Percentiles rank a stretch among this genome's conserved stretches.
Evolutionary conservation across 2,113 vertebrate species (phyloP).

Genomic region (Megalops atlanticus): DNA sequence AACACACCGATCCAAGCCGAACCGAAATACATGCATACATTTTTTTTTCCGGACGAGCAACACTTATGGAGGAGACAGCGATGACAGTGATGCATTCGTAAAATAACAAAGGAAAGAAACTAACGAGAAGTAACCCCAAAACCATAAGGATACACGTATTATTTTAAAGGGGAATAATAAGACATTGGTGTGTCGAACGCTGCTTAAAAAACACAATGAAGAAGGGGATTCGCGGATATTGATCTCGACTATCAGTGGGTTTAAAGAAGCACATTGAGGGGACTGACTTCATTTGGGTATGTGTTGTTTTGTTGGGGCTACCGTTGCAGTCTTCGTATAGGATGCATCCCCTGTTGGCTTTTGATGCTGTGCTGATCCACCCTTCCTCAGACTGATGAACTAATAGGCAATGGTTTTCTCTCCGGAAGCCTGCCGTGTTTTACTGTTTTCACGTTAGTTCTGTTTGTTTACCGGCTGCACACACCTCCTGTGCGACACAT

Average conservation of each 20-base stretch:
- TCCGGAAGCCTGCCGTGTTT: slow-evolving; percentile 80
- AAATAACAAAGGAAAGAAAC: slow-evolving; percentile 43
- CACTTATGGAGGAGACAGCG: slow-evolving; percentile 58
- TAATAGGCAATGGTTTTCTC: slow-evolving; percentile 86
- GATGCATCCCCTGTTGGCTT: slow-evolving; percentile 89
- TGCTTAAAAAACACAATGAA: slow-evolving; percentile 64
- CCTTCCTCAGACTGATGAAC: slow-evolving; percentile 87
- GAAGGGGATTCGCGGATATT: slow-evolving; percentile 67
- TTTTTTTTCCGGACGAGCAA: slow-evolving; percentile 48
- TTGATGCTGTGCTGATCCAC: slow-evolving; percentile 92
- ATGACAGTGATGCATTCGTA: slow-evolving; percentile 59
- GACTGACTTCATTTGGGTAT: slow-evolving; percentile 72
- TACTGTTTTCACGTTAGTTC: slow-evolving; percentile 83
- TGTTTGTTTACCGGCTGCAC: slow-evolving; percentile 69
- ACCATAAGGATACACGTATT: slow-evolving; percentile 48
- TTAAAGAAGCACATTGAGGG: slow-evolving; percentile 69
- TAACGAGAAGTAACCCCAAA: slow-evolving; percentile 43
- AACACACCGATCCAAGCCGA: slow-evolving; percentile 74
- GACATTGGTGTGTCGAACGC: slow-evolving; percentile 60
- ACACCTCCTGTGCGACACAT: slow-evolving; percentile 73
- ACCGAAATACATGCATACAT: slow-evolving; percentile 72
- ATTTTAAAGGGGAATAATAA: slow-evolving; percentile 33
- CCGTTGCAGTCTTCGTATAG: slow-evolving; percentile 88
- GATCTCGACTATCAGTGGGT: slow-evolving; percentile 67
- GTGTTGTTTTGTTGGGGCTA: slow-evolving; percentile 69